phyloP scores from a whole-genome alignment of 2,113 vertebrate species.

The Oryzias celebensis region DNA sequence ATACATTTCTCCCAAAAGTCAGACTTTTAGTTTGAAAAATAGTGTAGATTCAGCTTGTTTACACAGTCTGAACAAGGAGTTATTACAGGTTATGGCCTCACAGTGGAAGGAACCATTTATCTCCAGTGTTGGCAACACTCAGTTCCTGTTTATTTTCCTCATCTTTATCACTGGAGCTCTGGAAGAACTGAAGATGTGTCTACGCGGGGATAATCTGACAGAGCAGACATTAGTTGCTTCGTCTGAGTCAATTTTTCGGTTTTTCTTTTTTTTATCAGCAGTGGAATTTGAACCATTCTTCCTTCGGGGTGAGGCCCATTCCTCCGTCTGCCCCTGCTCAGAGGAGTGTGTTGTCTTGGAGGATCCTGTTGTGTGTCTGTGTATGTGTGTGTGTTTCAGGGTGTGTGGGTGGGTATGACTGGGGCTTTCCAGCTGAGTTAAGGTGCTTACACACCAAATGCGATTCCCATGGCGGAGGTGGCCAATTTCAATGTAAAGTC shows the following conservation, averaged over 20 bases:
- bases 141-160: constrained; percentile 14
- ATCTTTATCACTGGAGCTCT: constrained; percentile 5
- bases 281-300: constrained; percentile 74
- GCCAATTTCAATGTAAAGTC: too few species aligned
- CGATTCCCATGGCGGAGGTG: too few species aligned
- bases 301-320: constrained; percentile 53
- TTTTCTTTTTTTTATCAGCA: constrained; percentile 65
- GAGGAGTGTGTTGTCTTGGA: constrained; percentile 47
- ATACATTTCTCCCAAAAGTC: too few species aligned
- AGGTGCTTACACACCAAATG: constrained; percentile 53
- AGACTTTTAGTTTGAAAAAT: too few species aligned
- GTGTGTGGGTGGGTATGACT: constrained; percentile 53
- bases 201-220: constrained; percentile 19
- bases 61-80: too few species aligned
- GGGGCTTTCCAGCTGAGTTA: constrained; percentile 69
- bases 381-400: constrained; percentile 14
- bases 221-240: constrained; percentile 60
- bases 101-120: constrained; percentile 4
- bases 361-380: constrained; percentile 18
- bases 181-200: constrained; percentile 22
- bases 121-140: constrained; percentile 3
- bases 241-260: constrained; percentile 35
- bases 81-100: too few species aligned
- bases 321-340: constrained; percentile 50
- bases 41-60: too few species aligned